Percentiles rank a stretch among this genome's conserved stretches.
These are phyloP conservation scores for Setophaga kirtlandii DNA, from an alignment of 2,113 vertebrate species.

Conservation along the genomic window DNA sequence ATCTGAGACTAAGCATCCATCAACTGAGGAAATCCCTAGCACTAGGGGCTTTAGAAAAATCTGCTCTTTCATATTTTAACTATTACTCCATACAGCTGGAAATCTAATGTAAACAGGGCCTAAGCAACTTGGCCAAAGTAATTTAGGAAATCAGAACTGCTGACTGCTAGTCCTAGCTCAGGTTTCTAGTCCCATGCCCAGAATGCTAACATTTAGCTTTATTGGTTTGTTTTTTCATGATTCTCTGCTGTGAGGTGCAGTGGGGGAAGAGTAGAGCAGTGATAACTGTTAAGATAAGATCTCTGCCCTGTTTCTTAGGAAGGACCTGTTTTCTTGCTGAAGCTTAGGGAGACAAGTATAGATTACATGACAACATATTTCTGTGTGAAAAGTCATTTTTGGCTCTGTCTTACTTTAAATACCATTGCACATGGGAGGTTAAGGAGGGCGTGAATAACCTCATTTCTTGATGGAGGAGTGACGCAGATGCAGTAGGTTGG, in stretches of 20 bases:
- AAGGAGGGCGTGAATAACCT: neutral
- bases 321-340: neutral
- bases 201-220: neutral
- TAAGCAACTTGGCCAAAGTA: constrained; percentile 4
- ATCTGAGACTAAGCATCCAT: neutral
- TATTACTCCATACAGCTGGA: constrained; percentile 1
- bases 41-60: constrained; percentile 20
- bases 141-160: constrained; percentile 20
- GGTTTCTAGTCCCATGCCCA: neutral
- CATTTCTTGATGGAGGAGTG: neutral
- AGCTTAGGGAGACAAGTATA: neutral
- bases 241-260: neutral
- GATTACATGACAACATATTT: neutral
- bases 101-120: constrained; percentile 18
- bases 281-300: neutral
- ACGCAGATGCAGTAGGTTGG: accelerated
- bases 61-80: constrained; percentile 1
- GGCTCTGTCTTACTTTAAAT: neutral
- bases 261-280: neutral
- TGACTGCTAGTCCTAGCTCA: constrained; percentile 20
- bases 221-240: neutral
- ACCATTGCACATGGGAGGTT: neutral
- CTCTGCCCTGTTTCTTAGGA: neutral
- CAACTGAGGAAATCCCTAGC: constrained; percentile 22
- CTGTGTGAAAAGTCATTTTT: neutral